phyloP scores from a whole-genome alignment of 2,888 invertebrate genomes.

The Hemithea aestivaria region DNA sequence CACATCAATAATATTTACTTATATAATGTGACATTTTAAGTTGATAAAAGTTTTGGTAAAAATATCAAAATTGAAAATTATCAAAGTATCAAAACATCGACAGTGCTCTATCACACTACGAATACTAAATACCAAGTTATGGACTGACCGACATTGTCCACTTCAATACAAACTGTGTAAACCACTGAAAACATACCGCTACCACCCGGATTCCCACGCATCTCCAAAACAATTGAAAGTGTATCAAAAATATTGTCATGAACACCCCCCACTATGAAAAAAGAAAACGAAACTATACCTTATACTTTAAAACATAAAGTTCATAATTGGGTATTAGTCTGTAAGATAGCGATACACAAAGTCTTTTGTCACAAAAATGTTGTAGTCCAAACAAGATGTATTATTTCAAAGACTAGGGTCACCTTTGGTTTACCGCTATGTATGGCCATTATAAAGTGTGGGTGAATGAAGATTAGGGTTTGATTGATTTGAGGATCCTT shows the following conservation, averaged over 20 bases:
- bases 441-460: conserved; percentile 33
- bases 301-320: conserved; percentile 22
- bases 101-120: conserved; percentile 16
- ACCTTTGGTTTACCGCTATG: conserved; percentile 43
- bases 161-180: conserved; percentile 49
- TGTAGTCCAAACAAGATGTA: conserved; percentile 57
- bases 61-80: no score
- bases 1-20: no score
- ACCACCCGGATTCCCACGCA: conserved; percentile 56
- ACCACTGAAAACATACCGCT: conserved; percentile 41
- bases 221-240: conserved; percentile 57
- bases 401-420: conserved; percentile 57
- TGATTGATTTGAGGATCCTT: conserved; percentile 17
- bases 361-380: conserved; percentile 36
- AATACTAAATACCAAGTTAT: conserved; percentile 65
- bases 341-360: conserved; percentile 22
- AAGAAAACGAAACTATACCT: neutral
- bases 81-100: conserved; percentile 43
- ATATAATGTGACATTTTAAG: no score
- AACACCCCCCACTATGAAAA: conserved; percentile 19
- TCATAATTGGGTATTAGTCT: conserved; percentile 14
- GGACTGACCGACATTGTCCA: conserved; percentile 58
- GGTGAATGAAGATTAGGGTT: conserved; percentile 38
- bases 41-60: no score
- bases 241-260: conserved; percentile 54